Base-by-base conservation (phyloP, 2,113 vertebrate genomes). In the Pholis gunnellus region DNA sequence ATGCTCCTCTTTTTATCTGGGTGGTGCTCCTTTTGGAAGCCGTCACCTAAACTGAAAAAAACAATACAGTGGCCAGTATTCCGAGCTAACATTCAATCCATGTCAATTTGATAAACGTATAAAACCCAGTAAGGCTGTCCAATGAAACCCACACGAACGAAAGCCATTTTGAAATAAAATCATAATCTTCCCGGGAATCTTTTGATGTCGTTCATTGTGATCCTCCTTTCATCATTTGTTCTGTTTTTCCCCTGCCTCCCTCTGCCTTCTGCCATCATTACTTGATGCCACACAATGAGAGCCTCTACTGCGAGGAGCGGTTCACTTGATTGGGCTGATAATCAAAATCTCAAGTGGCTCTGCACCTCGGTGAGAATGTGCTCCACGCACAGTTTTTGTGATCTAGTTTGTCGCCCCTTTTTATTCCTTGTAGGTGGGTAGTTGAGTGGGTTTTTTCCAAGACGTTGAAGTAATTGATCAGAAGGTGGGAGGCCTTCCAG, bases 271-370 rank as follows among this genome's bases (percentile, higher is more conserved):
- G 42, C 15, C 60, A 17, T 73, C 72, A 56, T 72, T 72, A 29
- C 54, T 73, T 61, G 69, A 79, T 50, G 68, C 76, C 61, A 77
- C 46, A 79, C 85, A 71, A 64, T 13, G 63, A 3, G 40, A 59
- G 82, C 44, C 81, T 72, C 84, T 81, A 69, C 72, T 46, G 40
- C 79, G 75, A 59, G 87, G 87, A 79, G 80, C 78, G 17, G 70
- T 84, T 92, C 65, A 74, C 79, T 84, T 92, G 88, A 93, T 87
- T 92, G 81, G 75, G 76, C 66, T 34, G 77, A 86, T 81, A 82
- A 92, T 89, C 82, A 86, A 61, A 88, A 76, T 59, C 87, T 87
- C 25, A 44, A 89, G 88, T 80, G 75, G 57, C 83, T 79, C 74
- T 61, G 68, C 73, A 84, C 87, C 83, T 83, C 57, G 48, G 48